phyloP scores from a whole-genome alignment of 2,888 invertebrate genomes.

The Morinoia aosen region DNA sequence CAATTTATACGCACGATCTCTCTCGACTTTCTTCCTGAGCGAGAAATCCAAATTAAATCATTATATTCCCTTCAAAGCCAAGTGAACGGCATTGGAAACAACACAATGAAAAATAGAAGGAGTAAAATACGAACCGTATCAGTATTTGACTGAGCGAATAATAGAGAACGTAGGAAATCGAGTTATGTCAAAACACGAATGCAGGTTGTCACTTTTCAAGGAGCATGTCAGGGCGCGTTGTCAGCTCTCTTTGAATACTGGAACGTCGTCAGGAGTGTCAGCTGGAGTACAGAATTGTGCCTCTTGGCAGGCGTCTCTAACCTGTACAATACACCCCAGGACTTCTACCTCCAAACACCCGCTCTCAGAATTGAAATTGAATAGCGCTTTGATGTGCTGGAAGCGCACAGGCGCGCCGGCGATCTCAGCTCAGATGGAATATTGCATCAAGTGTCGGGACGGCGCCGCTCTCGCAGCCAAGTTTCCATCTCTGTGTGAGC shows the following conservation, averaged over 20 bases:
- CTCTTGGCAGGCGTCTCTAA: constrained; percentile 21
- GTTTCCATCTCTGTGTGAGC: neutral
- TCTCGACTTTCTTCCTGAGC: neutral
- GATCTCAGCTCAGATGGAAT: neutral
- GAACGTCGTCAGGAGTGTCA: neutral
- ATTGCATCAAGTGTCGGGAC: neutral
- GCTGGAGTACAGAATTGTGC: neutral
- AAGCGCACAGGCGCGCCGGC: neutral
- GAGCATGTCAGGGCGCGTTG: neutral
- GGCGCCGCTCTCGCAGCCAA: neutral
- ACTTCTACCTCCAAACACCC: neutral
- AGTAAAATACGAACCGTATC: neutral
- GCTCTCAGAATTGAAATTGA: neutral
- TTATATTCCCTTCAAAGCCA: neutral
- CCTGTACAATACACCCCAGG: neutral
- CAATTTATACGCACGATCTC: neutral
- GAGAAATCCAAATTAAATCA: neutral
- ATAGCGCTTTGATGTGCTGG: constrained; percentile 2
- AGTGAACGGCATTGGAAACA: neutral
- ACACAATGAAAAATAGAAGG: neutral
- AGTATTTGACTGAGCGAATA: neutral
- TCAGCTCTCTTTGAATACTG: neutral
- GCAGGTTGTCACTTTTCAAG: neutral
- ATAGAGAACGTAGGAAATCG: neutral
- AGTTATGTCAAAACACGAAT: neutral